These are phyloP conservation scores for Oreortyx pictus DNA, from an alignment of 2,797 vertebrate species.

Conservation along the genomic window DNA sequence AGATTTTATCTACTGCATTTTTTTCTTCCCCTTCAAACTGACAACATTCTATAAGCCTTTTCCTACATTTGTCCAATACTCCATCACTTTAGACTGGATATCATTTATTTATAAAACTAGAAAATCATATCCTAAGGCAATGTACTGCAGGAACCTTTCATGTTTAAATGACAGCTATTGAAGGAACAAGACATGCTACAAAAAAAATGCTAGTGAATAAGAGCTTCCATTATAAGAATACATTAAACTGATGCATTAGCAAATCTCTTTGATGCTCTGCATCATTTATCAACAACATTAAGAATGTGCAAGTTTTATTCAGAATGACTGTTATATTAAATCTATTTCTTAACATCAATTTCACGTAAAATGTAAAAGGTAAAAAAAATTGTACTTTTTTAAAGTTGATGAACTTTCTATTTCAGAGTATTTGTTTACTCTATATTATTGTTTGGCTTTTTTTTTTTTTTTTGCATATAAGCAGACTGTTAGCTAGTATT, in stretches of 20 bases:
- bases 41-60: constrained; percentile 15
- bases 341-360: constrained; percentile 17
- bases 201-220: constrained; percentile 62
- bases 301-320: constrained; percentile 52
- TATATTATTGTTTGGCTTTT: background rate
- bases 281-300: constrained; percentile 58
- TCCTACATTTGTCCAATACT: constrained; percentile 23
- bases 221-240: constrained; percentile 47
- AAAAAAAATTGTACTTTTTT: background rate
- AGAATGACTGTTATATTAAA: constrained; percentile 37
- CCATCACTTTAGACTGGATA: constrained; percentile 41
- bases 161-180: constrained; percentile 72
- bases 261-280: constrained; percentile 62
- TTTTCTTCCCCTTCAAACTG: background rate
- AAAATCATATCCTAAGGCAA: constrained; percentile 68
- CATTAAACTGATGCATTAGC: constrained; percentile 58
- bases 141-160: constrained; percentile 55
- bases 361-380: constrained; percentile 36
- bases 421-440: background rate
- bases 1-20: constrained; percentile 38
- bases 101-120: constrained; percentile 73
- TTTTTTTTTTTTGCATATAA: background rate
- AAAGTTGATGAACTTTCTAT: background rate
- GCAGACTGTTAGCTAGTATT: background rate
- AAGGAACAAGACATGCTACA: constrained; percentile 60